phyloP scores from a whole-genome alignment of 1,140 invertebrate species.

The Mylabris phalerata region DNA sequence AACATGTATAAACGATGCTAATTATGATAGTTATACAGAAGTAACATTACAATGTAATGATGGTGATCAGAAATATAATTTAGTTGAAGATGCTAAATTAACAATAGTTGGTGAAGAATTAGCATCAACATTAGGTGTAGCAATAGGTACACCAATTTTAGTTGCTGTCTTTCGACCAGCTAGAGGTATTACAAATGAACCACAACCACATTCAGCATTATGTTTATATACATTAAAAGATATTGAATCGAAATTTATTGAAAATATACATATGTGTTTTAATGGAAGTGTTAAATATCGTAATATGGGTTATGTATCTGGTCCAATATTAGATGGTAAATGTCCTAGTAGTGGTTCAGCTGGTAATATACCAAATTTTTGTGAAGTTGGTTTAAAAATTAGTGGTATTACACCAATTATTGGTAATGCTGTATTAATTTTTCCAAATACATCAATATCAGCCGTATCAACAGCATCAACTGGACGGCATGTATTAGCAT shows the following conservation, averaged over 20 bases:
- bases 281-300: conserved; percentile 85
- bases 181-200: conserved; percentile 72
- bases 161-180: conserved; percentile 80
- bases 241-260: conserved; percentile 88
- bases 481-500: conserved; percentile 83
- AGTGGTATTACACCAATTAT: conserved; percentile 79
- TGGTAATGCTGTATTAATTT: conserved; percentile 63
- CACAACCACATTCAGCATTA: conserved; percentile 69
- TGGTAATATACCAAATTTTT: conserved; percentile 87
- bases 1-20: conserved; percentile 88
- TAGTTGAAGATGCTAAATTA: conserved; percentile 86
- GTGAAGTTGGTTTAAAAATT: conserved; percentile 87
- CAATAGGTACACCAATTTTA: conserved; percentile 68
- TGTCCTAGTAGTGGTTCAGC: conserved; percentile 78
- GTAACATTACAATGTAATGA: conserved; percentile 79
- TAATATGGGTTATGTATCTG: conserved; percentile 90
- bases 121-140: conserved; percentile 70
- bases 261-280: conserved; percentile 96
- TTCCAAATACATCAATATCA: conserved; percentile 73
- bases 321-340: conserved; percentile 81
- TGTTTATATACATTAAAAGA: conserved; percentile 80
- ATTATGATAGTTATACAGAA: conserved; percentile 94
- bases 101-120: conserved; percentile 72
- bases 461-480: conserved; percentile 77
- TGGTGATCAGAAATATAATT: conserved; percentile 66